Conservation (phyloP, 2,888 invertebrate species). For the Metellina segmentata region DNA sequence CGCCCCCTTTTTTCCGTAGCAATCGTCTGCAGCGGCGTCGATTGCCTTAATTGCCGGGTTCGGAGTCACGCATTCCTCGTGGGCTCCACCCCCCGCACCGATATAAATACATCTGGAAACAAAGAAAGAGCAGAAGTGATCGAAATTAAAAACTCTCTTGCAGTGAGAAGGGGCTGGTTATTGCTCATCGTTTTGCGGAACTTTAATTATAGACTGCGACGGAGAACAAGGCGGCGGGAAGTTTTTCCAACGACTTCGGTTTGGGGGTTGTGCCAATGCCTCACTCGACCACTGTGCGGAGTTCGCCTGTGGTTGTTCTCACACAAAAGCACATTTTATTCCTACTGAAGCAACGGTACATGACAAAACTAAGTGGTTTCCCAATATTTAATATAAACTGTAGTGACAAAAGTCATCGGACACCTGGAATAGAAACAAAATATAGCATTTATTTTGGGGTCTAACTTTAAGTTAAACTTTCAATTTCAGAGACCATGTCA, state of each 20-base stretch:
- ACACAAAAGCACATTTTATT: too few relatives aligned
- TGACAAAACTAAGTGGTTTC: too few relatives aligned
- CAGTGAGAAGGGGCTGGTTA: neutral
- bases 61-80: slow-evolving; percentile 65
- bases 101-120: neutral
- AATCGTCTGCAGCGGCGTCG: slow-evolving; percentile 61
- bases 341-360: too few relatives aligned
- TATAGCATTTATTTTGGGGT: too few relatives aligned
- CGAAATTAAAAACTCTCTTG: slow-evolving; percentile 1
- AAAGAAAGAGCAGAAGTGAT: slow-evolving; percentile 38
- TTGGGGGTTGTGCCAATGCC: slow-evolving; percentile 35
- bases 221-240: slow-evolving; percentile 38
- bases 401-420: too few relatives aligned
- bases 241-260: slow-evolving; percentile 19
- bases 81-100: slow-evolving; percentile 41
- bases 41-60: slow-evolving; percentile 73
- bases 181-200: slow-evolving; percentile 27
- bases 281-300: neutral
- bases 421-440: too few relatives aligned
- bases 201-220: slow-evolving; percentile 50
- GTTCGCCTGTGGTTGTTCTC: too few relatives aligned
- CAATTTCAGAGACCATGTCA: too few relatives aligned
- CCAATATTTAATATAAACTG: too few relatives aligned
- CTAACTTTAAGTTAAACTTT: too few relatives aligned
- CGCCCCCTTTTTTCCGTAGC: slow-evolving; percentile 59